Conservation (phyloP, 2,888 invertebrate species). For the Lasius fuliginosus region DNA sequence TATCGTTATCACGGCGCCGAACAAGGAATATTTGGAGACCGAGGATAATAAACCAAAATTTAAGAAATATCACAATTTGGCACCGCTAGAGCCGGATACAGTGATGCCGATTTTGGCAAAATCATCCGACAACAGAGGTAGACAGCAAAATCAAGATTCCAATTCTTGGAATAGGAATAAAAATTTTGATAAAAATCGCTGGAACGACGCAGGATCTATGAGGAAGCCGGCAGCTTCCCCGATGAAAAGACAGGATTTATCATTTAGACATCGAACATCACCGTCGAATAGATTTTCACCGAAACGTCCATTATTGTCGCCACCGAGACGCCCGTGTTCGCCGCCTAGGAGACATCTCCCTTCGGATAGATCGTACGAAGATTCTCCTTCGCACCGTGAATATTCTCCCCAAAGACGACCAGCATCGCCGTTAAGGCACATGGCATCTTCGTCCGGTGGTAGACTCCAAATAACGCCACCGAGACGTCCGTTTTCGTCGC, state of each 20-base stretch:
- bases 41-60: constrained; percentile 28
- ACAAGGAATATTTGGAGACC: constrained; percentile 72
- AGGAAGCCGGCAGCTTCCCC: constrained; percentile 66
- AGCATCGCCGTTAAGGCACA: constrained; percentile 49
- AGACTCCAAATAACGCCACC: constrained; percentile 47
- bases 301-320: constrained; percentile 72
- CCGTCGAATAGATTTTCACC: constrained; percentile 70
- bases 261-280: constrained; percentile 58
- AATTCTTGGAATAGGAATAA: constrained; percentile 69
- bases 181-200: constrained; percentile 59
- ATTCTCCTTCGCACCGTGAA: constrained; percentile 61
- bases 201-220: constrained; percentile 53
- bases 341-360: constrained; percentile 72
- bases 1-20: constrained; percentile 79
- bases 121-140: constrained; percentile 16
- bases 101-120: constrained; percentile 59
- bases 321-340: constrained; percentile 67
- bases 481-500: constrained; percentile 60
- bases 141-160: constrained; percentile 54
- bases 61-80: constrained; percentile 74
- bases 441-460: constrained; percentile 14
- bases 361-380: constrained; percentile 44
- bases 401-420: constrained; percentile 56
- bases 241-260: constrained; percentile 59
- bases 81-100: constrained; percentile 71